Percentiles rank a stretch among this genome's conserved stretches.
Evolutionary conservation across 1,140 invertebrate species (phyloP).

Genomic region (Chymomyza costata): DNA sequence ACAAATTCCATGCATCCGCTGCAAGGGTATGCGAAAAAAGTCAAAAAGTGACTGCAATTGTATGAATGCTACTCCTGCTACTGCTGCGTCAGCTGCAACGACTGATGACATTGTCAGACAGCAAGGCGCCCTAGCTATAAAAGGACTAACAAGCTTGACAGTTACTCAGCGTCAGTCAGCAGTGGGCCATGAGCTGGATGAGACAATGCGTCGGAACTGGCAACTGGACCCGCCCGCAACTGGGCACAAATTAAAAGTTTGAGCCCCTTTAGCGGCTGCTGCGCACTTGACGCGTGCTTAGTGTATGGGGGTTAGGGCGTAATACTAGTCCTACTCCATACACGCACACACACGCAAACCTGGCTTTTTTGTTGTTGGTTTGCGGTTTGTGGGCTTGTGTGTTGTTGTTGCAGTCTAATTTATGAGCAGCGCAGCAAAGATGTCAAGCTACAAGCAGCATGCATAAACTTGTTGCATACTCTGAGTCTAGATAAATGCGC

Average conservation of each 20-base stretch:
- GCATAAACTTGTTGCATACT: conserved; percentile 67
- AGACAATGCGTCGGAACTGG: neutral
- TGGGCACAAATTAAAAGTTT: conserved; percentile 64
- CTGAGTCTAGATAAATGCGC: no score
- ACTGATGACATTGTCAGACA: conserved; percentile 71
- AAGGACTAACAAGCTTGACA: conserved; percentile 59
- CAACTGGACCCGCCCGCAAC: conserved; percentile 3
- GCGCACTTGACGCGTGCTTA: conserved; percentile 71
- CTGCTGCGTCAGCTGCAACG: conserved; percentile 65
- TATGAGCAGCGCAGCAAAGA: conserved; percentile 40
- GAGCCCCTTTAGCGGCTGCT: conserved; percentile 26
- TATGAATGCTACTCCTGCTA: neutral
- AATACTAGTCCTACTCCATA: conserved; percentile 14
- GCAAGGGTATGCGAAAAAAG: no score
- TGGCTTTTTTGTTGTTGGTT: conserved; percentile 25
- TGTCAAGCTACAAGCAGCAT: conserved; percentile 52
- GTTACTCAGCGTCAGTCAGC: conserved; percentile 63
- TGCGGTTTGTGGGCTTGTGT: conserved; percentile 43
- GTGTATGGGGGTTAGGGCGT: conserved; percentile 1
- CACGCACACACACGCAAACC: neutral
- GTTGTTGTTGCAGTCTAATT: conserved; percentile 38
- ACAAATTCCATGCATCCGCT: no score
- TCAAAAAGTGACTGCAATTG: neutral
- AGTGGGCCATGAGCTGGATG: conserved; percentile 1
- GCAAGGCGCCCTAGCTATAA: conserved; percentile 53